Base-by-base conservation (phyloP, 2,797 vertebrate genomes). In the Pangasius sanitwongsei region DNA sequence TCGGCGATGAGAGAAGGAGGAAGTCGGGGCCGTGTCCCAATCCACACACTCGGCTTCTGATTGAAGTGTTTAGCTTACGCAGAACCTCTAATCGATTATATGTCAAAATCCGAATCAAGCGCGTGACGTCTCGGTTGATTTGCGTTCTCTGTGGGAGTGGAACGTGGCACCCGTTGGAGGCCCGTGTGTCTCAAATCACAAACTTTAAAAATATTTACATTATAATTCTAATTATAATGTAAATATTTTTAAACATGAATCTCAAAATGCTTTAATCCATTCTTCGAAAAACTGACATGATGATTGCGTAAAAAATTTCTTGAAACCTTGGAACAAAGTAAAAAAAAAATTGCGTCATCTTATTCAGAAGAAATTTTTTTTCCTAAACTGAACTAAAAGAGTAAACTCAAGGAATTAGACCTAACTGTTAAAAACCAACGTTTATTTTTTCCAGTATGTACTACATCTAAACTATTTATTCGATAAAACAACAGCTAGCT, bases 1-100 rank as follows among this genome's bases (percentile, higher is more conserved):
- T 34, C 74, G 4, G 41, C 31, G 12, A 48, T 53, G 61, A 87
- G 11, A 67, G 74, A 80, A 87, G 86, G n/a, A 50, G 75, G 57
- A 81, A 81, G 61, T 69, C 41, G 15, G 50, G 86, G 74, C 15
- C 5, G 59, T 31, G 59, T 87, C 25, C 44, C 59, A 53, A 80
- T 67, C 41, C 59, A 87, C 86, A 78, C 34, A 48, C 55, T 44
- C 5, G 6, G 31, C 5, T 41, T 65, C 48, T 69, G 37, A 85
- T 6, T 70, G n/a, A 6, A 13, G 65, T 34, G 44, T 85, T 4
- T 5, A 77, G 15, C 59, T 83, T 28, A 0, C 3, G 28, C 28
- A 50, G 44, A 70, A n/a, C 25, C 81, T 55, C 63, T 13, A 34
- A 85, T 34, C 65, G 65, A 85, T 85, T 37, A 85, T 1, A 4